phyloP scores from a whole-genome alignment of 2,888 invertebrate genomes.

The Chymomyza fuscimana region DNA sequence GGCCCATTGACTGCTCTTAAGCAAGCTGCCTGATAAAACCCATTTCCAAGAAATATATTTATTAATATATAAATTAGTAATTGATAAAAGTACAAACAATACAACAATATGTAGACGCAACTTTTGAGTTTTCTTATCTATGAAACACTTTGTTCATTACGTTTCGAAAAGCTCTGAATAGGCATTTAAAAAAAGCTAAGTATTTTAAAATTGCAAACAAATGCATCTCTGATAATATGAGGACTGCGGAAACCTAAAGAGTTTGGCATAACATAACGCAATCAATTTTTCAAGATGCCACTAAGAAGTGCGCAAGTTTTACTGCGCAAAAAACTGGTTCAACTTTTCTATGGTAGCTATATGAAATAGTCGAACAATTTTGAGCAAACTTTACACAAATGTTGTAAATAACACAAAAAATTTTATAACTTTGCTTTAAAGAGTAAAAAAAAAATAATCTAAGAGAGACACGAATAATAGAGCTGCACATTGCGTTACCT shows the following conservation, averaged over 20 bases:
- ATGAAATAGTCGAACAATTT: too few species aligned
- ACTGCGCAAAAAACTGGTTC: too few species aligned
- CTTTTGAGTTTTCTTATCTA: not conserved
- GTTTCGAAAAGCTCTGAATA: not conserved
- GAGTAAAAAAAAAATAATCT: too few species aligned
- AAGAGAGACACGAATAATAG: too few species aligned
- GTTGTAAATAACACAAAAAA: too few species aligned
- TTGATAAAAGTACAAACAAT: not conserved
- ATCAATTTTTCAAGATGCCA: too few species aligned
- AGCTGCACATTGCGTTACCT: rapidly evolving
- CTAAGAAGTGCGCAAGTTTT: too few species aligned
- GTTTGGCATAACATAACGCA: too few species aligned
- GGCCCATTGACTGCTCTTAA: not conserved
- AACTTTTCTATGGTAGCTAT: too few species aligned
- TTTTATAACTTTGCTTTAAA: too few species aligned
- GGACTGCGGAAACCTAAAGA: not conserved
- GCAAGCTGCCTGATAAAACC: not conserved
- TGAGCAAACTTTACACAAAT: too few species aligned
- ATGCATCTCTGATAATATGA: not conserved
- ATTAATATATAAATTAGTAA: not conserved
- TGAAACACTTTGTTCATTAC: not conserved
- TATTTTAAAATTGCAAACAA: not conserved
- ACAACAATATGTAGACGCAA: not conserved
- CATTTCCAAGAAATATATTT: not conserved
- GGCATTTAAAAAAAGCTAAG: not conserved